Base-by-base conservation (phyloP, 2,113 vertebrate species). In the Periophthalmus modestus region DNA sequence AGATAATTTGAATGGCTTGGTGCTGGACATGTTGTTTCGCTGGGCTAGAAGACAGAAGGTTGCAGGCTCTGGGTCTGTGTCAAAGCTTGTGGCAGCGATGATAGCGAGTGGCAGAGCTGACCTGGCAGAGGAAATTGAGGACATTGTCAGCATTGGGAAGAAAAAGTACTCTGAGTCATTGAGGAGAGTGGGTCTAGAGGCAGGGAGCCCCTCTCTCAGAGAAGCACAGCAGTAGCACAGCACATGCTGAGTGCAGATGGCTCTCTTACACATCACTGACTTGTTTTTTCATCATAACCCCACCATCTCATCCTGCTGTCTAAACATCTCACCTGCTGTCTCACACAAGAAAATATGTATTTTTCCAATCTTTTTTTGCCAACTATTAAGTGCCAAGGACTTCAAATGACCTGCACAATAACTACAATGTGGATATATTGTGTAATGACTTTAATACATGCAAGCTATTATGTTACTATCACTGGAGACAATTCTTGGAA, bases 21-120 rank as follows among this genome's bases (percentile, higher is more conserved):
- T 97, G 69, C 86, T 95, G 71, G 93, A 96, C 66, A 96, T 99
- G 96, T 93, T 99, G 15, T 97, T 99, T 86, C 93, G 90, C 0
- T 98, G 98, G 97, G 97, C 96, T 0, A 92, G 93, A 74, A 88
- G 82, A 75, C 95, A 96, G 83, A 88, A 73, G 80, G 90, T 90
- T 18, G 89, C 92, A 7, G 90, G 92, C 34, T 91, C 94, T 0
- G 94, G 94, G 33, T 95, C 95, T 0, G 93, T 95, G 81, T 90
- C 81, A 23, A 91, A 85, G 73, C 85, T 99, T 52, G 86, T 95
- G 21, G 34, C 66, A 5, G 96, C 97, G 11, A 91, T 99, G 93
- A 91, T 93, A 34, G 92, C 93, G 55, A 98, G 96, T 0, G 93
- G 91, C 61, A 94, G 97, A 84, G 92, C 69, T 84, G 97, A 99